These are phyloP conservation scores for Subanguina moxae DNA, from an alignment of 1,140 invertebrate species.

Conservation along the genomic window DNA sequence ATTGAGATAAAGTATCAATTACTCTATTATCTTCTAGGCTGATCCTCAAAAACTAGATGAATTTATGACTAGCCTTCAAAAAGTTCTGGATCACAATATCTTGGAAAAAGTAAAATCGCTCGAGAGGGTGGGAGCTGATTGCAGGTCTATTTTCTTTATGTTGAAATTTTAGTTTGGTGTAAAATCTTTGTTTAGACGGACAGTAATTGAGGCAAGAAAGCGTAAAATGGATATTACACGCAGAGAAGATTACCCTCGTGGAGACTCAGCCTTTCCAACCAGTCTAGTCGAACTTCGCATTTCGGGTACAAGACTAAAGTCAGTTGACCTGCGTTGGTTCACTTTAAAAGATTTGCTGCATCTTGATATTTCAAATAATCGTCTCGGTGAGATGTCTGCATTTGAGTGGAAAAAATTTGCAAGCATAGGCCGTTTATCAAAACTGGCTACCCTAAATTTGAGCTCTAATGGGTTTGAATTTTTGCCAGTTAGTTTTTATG, in stretches of 20 bases:
- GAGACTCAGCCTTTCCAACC: conserved; percentile 7
- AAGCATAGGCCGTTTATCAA: conserved; percentile 5
- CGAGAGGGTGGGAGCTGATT: neutral
- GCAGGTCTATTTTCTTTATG: neutral
- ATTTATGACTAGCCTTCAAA: conserved; percentile 9
- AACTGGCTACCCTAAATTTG: conserved; percentile 13
- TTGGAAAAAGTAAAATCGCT: neutral
- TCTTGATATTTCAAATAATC: conserved; percentile 8
- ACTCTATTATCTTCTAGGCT: conserved; percentile 9
- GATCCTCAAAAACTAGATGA: conserved; percentile 8
- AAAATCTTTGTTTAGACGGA: neutral
- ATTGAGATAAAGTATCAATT: neutral
- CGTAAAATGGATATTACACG: neutral
- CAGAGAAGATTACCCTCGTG: neutral
- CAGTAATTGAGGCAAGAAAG: neutral
- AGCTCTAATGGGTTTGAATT: conserved; percentile 14
- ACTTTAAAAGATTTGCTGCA: conserved; percentile 7
- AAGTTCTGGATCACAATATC: conserved; percentile 1
- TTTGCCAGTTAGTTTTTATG: conserved; percentile 13
- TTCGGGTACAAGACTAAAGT: conserved; percentile 4
- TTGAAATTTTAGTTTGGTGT: neutral
- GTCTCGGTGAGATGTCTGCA: conserved; percentile 3
- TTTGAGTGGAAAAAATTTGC: conserved; percentile 20
- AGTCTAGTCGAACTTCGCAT: conserved; percentile 15
- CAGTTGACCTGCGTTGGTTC: conserved; percentile 25